phyloP scores from a whole-genome alignment of 2,888 invertebrate species.

The Rotaria macrura region DNA sequence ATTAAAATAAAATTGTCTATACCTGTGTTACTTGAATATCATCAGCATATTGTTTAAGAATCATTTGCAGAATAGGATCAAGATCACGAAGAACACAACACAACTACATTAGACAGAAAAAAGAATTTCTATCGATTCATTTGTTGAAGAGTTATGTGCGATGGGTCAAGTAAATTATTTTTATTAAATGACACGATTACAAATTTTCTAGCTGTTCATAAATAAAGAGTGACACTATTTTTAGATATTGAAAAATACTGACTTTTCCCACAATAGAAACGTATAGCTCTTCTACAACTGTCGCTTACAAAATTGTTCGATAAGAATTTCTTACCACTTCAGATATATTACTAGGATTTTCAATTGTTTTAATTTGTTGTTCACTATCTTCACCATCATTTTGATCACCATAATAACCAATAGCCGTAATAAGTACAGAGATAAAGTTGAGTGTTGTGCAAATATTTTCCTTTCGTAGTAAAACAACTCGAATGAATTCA shows the following conservation, averaged over 20 bases:
- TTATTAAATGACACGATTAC: too few relatives aligned
- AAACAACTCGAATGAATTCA: too few relatives aligned
- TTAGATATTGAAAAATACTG: too few relatives aligned
- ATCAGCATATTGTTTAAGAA: background rate
- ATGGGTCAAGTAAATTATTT: too few relatives aligned
- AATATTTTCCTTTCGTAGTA: background rate
- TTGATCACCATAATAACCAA: constrained; percentile 4
- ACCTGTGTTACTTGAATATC: background rate
- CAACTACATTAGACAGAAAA: background rate
- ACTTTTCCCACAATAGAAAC: too few relatives aligned
- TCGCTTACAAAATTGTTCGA: too few relatives aligned
- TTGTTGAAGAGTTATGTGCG: too few relatives aligned
- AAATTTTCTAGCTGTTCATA: too few relatives aligned
- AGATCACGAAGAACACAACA: background rate
- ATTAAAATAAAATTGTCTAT: background rate
- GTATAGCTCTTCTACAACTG: too few relatives aligned
- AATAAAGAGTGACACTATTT: too few relatives aligned
- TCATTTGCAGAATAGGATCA: background rate
- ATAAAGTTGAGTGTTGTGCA: background rate
- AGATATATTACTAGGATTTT: background rate
- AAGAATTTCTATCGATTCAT: too few relatives aligned
- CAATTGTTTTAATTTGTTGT: background rate
- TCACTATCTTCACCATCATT: background rate
- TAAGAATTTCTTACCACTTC: background rate
- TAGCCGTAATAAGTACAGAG: background rate